Conservation (phyloP, 2,113 vertebrate species). For the Bubalus kerabau region DNA sequence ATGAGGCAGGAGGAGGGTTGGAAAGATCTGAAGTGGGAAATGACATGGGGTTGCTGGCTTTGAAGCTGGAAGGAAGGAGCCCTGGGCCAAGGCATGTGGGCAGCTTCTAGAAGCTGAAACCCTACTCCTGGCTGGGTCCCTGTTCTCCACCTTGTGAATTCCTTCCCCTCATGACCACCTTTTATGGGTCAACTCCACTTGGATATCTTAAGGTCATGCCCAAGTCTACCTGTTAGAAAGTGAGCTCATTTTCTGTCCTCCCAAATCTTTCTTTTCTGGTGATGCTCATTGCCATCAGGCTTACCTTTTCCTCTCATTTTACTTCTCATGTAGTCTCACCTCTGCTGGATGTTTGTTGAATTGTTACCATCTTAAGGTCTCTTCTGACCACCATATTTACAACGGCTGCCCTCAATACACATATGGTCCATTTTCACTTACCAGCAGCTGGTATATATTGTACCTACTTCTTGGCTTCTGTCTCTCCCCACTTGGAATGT, state of each 20-base stretch:
- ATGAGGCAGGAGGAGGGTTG: neutral
- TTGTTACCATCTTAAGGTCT: neutral
- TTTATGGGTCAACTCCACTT: neutral
- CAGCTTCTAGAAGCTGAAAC: neutral
- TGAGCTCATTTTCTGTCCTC: neutral
- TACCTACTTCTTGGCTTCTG: neutral
- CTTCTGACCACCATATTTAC: neutral
- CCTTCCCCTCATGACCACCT: fast-evolving
- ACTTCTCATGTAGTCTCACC: neutral
- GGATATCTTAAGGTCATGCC: neutral
- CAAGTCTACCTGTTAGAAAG: neutral
- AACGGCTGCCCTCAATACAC: no score
- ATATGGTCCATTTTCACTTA: neutral
- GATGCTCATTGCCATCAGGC: neutral
- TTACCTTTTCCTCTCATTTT: neutral
- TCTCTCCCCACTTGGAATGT: neutral
- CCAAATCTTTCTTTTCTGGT: neutral
- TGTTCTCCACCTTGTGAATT: neutral
- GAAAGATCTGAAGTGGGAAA: neutral
- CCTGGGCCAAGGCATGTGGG: no score
- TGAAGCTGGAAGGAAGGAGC: neutral
- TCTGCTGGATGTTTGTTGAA: neutral
- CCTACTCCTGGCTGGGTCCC: neutral
- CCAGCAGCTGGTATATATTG: fast-evolving
- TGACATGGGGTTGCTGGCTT: neutral